Percentiles rank a stretch among this genome's conserved stretches.
Conservation (phyloP, 2,797 vertebrate species). For the Nannoperca australis region DNA sequence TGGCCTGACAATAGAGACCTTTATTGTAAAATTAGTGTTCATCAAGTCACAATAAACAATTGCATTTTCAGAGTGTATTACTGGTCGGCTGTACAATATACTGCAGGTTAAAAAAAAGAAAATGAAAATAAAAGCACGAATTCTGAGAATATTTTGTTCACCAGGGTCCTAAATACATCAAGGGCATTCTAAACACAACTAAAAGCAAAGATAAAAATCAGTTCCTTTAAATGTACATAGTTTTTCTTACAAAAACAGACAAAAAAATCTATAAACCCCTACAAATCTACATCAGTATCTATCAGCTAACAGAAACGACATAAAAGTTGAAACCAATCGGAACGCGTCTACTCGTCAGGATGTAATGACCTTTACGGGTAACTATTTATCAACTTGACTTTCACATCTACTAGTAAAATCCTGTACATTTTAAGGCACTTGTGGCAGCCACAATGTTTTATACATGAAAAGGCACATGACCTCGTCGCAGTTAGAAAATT, state of each 20-base stretch:
- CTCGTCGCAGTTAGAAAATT: conserved; percentile 24
- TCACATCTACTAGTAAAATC: conserved; percentile 37
- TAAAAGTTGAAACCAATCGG: conserved; percentile 4
- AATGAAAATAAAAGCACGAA: conserved; percentile 4
- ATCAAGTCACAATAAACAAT: conserved; percentile 57
- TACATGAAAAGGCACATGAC: conserved; percentile 49
- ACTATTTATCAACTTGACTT: conserved; percentile 25
- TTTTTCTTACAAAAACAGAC: conserved; percentile 33
- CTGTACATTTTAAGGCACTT: conserved; percentile 83
- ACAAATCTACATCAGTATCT: conserved; percentile 15
- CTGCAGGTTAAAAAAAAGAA: conserved; percentile 36
- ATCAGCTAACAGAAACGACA: conserved; percentile 22
- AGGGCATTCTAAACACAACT: not conserved
- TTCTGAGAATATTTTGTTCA: conserved; percentile 20
- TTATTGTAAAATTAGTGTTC: conserved; percentile 79
- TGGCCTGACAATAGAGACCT: conserved; percentile 22
- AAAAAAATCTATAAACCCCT: conserved; percentile 19
- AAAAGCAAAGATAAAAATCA: conserved; percentile 15
- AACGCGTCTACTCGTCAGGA: conserved; percentile 31
- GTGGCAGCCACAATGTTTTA: conserved; percentile 78
- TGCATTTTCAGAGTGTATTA: conserved; percentile 22
- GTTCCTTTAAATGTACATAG: conserved; percentile 42
- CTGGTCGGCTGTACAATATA: conserved; percentile 62
- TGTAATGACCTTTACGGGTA: conserved; percentile 10
- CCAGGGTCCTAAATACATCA: conserved; percentile 18